phyloP scores from a whole-genome alignment of 2,113 vertebrate species.

The Callopanchax toddi region DNA sequence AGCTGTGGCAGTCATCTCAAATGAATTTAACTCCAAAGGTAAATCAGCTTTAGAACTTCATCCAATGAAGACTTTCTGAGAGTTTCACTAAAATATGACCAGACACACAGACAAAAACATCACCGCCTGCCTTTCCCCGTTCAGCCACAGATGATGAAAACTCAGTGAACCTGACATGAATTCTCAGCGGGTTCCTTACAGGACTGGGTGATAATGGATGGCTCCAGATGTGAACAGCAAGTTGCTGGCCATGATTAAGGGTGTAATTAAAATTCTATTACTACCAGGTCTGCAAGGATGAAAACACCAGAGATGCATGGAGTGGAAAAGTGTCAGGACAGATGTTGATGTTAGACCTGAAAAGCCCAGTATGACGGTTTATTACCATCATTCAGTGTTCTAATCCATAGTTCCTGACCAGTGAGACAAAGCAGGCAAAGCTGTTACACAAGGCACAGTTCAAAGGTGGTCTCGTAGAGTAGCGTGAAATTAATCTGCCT shows the following conservation, averaged over 20 bases:
- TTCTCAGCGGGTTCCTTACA: slow-evolving; percentile 26
- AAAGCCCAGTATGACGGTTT: slow-evolving; percentile 59
- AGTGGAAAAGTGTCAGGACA: slow-evolving; percentile 61
- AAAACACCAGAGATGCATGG: slow-evolving; percentile 54
- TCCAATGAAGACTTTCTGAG: too few relatives aligned
- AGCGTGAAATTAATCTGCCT: slow-evolving; percentile 75
- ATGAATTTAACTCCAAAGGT: too few relatives aligned
- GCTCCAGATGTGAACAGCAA: slow-evolving; percentile 52
- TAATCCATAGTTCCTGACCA: slow-evolving; percentile 59
- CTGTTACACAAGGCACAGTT: slow-evolving; percentile 63
- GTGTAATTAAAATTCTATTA: slow-evolving; percentile 71
- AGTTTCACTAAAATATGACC: background rate
- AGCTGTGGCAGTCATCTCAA: too few relatives aligned
- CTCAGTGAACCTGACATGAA: slow-evolving; percentile 19
- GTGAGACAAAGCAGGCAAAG: slow-evolving; percentile 63
- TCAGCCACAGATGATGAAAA: background rate
- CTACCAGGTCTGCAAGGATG: slow-evolving; percentile 35
- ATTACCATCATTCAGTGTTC: slow-evolving; percentile 58
- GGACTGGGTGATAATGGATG: slow-evolving; percentile 39
- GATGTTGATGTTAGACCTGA: slow-evolving; percentile 64
- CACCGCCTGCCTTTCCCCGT: too few relatives aligned
- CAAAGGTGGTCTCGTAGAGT: slow-evolving; percentile 74
- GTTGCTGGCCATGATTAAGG: slow-evolving; percentile 59
- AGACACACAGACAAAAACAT: slow-evolving; percentile 19
- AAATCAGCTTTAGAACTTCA: too few relatives aligned